A percentile compares a stretch with the other conserved stretches of the same genome.
These are phyloP conservation scores for Trichomycterus rosablanca DNA, from an alignment of 2,113 vertebrate genomes.

Conservation along the genomic window DNA sequence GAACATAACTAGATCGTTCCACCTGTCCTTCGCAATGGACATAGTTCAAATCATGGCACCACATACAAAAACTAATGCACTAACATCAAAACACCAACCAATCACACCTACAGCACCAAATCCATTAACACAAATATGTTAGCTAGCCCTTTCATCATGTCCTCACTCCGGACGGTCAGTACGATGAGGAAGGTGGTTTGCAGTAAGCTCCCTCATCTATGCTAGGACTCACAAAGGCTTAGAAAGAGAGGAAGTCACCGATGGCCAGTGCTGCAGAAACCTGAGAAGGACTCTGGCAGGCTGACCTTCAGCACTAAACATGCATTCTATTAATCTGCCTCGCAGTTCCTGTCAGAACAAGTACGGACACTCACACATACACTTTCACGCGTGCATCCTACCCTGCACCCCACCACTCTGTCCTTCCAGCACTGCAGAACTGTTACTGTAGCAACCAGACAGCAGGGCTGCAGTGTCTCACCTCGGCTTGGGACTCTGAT, in stretches of 20 bases:
- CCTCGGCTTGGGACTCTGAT: slow-evolving; percentile 19
- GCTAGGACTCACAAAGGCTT: slow-evolving; percentile 2
- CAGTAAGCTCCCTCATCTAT: slow-evolving; percentile 3
- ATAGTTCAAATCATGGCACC: no score
- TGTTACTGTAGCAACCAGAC: slow-evolving; percentile 45
- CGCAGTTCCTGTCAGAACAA: slow-evolving; percentile 11
- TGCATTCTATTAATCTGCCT: slow-evolving; percentile 39
- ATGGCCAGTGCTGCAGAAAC: slow-evolving; percentile 11
- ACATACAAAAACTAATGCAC: no score
- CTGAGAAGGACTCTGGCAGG: slow-evolving; percentile 18
- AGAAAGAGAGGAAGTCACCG: slow-evolving; percentile 1
- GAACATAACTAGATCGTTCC: no score
- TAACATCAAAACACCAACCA: no score
- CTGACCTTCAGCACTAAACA: slow-evolving; percentile 35
- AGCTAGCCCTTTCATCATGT: no score
- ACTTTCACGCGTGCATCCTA: slow-evolving; percentile 16
- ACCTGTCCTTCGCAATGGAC: no score
- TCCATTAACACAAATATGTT: no score
- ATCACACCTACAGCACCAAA: no score
- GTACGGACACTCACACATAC: slow-evolving; percentile 26
- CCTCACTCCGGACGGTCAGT: no score
- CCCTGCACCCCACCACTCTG: slow-evolving; percentile 26
- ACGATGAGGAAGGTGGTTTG: neutral
- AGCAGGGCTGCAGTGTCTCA: slow-evolving; percentile 33
- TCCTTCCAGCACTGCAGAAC: slow-evolving; percentile 45